phyloP scores from a whole-genome alignment of 2,888 invertebrate genomes.

The Hybos culiciformis region DNA sequence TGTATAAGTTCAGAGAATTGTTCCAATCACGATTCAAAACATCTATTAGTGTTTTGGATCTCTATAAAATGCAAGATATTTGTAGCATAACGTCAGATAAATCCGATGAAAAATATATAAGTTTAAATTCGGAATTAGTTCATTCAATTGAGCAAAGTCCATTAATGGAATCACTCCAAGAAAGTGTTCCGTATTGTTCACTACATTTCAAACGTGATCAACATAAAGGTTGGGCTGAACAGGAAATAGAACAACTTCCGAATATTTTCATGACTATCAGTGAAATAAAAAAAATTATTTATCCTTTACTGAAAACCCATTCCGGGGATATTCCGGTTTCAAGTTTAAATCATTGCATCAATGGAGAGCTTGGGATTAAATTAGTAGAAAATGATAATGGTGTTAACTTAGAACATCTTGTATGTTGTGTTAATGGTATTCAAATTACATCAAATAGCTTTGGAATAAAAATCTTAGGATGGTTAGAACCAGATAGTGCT shows the following conservation, averaged over 20 bases:
- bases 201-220: slow-evolving; percentile 44
- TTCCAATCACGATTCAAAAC: slow-evolving; percentile 68
- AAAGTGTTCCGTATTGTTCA: slow-evolving; percentile 47
- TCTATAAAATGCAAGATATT: slow-evolving; percentile 60
- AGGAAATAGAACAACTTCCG: slow-evolving; percentile 50
- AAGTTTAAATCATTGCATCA: slow-evolving; percentile 32
- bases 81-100: slow-evolving; percentile 58
- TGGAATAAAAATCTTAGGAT: slow-evolving; percentile 34
- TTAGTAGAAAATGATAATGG: slow-evolving; percentile 42
- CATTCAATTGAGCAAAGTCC: slow-evolving; percentile 39
- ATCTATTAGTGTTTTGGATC: slow-evolving; percentile 51
- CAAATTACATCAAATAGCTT: slow-evolving; percentile 35
- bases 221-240: slow-evolving; percentile 63
- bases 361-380: slow-evolving; percentile 27
- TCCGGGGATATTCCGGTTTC: slow-evolving; percentile 33
- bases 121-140: slow-evolving; percentile 47
- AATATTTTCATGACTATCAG: slow-evolving; percentile 38
- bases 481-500: slow-evolving; percentile 25
- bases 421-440: slow-evolving; percentile 69
- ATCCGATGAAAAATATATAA: slow-evolving; percentile 55
- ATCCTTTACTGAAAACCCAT: slow-evolving; percentile 30
- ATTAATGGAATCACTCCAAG: slow-evolving; percentile 36
- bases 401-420: slow-evolving; percentile 78
- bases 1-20: slow-evolving; percentile 69
- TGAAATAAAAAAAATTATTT: slow-evolving; percentile 31